A percentile compares a stretch with the other conserved stretches of the same genome.
These are phyloP conservation scores for Melanotaenia maccullochi DNA, from an alignment of 2,797 vertebrate species.

Conservation along the genomic window DNA sequence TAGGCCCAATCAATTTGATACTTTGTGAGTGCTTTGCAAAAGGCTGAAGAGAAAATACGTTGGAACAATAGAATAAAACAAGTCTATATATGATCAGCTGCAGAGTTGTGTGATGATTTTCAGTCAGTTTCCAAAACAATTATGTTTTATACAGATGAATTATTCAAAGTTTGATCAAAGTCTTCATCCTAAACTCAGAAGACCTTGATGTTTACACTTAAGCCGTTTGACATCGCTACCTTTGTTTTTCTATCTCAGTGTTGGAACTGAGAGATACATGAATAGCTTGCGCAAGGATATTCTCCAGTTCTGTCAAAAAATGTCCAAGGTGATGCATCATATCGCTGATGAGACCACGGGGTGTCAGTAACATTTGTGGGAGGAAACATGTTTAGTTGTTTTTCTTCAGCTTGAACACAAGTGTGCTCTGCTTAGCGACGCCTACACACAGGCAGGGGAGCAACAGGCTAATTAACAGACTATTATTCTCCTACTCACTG, in stretches of 20 bases:
- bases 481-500: conserved; percentile 61
- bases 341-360: conserved; percentile 37
- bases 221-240: accelerated
- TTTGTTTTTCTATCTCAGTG: background rate
- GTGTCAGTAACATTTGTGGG: conserved; percentile 38
- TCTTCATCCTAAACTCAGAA: background rate
- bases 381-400: conserved; percentile 67
- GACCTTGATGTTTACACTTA: background rate
- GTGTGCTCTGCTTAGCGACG: conserved; percentile 38
- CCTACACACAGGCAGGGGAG: conserved; percentile 61
- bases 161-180: conserved; percentile 8
- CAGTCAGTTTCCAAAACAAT: background rate
- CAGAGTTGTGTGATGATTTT: background rate
- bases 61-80: background rate
- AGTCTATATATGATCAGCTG: background rate
- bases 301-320: background rate
- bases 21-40: too few relatives aligned
- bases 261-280: background rate
- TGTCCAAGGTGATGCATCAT: conserved; percentile 16
- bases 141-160: background rate
- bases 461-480: conserved; percentile 72
- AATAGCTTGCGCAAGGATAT: background rate
- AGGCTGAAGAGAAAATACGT: too few relatives aligned
- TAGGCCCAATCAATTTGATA: too few relatives aligned
- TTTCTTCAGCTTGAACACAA: conserved; percentile 47